These are phyloP conservation scores for Ypsolopha scabrella DNA, from an alignment of 2,888 invertebrate species.

Conservation along the genomic window DNA sequence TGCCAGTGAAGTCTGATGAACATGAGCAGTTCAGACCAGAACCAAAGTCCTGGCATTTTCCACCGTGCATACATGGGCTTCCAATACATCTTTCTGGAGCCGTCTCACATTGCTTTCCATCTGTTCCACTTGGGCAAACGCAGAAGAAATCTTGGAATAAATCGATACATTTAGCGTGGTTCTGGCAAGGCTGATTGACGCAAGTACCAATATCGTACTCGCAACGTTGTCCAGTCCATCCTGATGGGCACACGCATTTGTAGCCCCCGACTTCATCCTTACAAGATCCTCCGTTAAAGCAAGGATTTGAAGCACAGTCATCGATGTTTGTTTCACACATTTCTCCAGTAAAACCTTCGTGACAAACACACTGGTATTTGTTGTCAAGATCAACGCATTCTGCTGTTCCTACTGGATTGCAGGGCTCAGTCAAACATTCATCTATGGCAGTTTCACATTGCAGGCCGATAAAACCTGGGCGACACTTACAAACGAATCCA, in stretches of 20 bases:
- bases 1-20: constrained; percentile 84
- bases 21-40: constrained; percentile 96
- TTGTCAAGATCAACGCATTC: constrained; percentile 91
- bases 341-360: constrained; percentile 87
- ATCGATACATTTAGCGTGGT: constrained; percentile 91
- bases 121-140: constrained; percentile 95
- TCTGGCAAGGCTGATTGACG: constrained; percentile 88
- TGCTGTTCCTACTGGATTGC: constrained; percentile 90
- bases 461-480: constrained; percentile 92
- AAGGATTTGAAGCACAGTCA: constrained; percentile 88
- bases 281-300: constrained; percentile 90
- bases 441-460: constrained; percentile 95
- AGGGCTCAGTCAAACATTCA: constrained; percentile 92
- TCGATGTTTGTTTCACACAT: constrained; percentile 89
- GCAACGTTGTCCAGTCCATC: constrained; percentile 90
- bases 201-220: constrained; percentile 92
- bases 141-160: constrained; percentile 93
- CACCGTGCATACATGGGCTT: constrained; percentile 95
- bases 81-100: constrained; percentile 96
- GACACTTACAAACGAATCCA: constrained; percentile 92
- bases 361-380: constrained; percentile 88
- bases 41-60: constrained; percentile 95
- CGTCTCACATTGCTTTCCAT: constrained; percentile 96
- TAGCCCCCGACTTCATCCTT: constrained; percentile 88
- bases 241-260: constrained; percentile 84